Conservation (phyloP, 2,888 invertebrate species). For the Parnassius orleans region DNA sequence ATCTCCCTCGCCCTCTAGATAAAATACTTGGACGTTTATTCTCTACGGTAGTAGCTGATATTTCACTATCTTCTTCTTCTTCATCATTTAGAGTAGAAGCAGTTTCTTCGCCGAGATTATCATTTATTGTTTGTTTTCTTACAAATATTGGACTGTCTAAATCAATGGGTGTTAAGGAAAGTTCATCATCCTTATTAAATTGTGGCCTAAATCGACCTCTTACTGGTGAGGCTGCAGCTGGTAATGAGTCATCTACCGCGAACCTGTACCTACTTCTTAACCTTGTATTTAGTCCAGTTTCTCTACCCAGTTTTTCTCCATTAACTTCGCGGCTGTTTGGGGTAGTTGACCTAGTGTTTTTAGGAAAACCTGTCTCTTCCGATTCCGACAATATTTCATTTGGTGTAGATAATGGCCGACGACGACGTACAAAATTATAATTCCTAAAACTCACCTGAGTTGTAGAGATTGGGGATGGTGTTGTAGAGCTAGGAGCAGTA, state of each 20-base stretch:
- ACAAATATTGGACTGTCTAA: conserved; percentile 50
- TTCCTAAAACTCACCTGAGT: conserved; percentile 81
- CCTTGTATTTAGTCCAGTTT: conserved; percentile 41
- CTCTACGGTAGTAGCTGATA: conserved; percentile 67
- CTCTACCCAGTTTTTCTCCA: conserved; percentile 37
- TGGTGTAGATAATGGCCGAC: conserved; percentile 58
- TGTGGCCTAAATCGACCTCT: conserved; percentile 60
- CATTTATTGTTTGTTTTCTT: conserved; percentile 43
- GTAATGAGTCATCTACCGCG: conserved; percentile 56
- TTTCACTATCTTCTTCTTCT: conserved; percentile 59
- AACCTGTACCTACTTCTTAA: conserved; percentile 52
- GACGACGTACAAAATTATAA: conserved; percentile 70
- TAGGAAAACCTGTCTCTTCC: conserved; percentile 50
- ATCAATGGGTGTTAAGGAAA: conserved; percentile 79
- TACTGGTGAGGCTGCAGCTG: conserved; percentile 62
- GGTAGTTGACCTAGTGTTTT: conserved; percentile 73
- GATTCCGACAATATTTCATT: conserved; percentile 69
- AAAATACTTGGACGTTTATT: conserved; percentile 53
- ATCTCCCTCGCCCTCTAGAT: conserved; percentile 64
- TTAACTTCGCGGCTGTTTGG: conserved; percentile 70
- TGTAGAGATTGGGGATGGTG: conserved; percentile 47
- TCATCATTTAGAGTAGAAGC: conserved; percentile 49
- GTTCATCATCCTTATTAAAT: conserved; percentile 69
- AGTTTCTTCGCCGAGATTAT: conserved; percentile 41
- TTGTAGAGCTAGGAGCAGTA: conserved; percentile 44